These are phyloP conservation scores for Neolamprologus hecqui DNA, from an alignment of 2,113 vertebrate species.

Conservation along the genomic window DNA sequence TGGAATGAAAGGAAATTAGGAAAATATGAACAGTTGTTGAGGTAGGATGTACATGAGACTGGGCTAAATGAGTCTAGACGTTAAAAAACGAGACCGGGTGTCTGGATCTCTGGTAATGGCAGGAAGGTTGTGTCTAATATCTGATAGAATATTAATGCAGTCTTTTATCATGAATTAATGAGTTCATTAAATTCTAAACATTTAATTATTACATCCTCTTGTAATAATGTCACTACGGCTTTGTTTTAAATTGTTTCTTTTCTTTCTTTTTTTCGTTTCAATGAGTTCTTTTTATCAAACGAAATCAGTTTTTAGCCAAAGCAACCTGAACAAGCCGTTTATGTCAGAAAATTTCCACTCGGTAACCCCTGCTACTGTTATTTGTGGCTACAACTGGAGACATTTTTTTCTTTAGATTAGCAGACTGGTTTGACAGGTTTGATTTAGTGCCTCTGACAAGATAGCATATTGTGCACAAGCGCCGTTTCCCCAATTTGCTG, in stretches of 20 bases:
- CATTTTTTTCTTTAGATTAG: neutral
- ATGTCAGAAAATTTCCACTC: neutral
- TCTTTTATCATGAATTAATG: slow-evolving; percentile 41
- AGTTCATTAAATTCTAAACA: slow-evolving; percentile 47
- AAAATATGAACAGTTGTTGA: slow-evolving; percentile 7
- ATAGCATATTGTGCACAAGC: neutral
- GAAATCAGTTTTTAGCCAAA: neutral
- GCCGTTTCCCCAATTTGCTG: neutral
- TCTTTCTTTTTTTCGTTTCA: neutral
- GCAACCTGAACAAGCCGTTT: neutral
- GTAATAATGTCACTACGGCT: neutral
- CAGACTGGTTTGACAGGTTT: slow-evolving; percentile 1
- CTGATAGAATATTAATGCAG: slow-evolving; percentile 54
- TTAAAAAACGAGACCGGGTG: slow-evolving; percentile 10
- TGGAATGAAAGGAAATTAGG: slow-evolving; percentile 21
- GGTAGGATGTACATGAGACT: slow-evolving; percentile 36
- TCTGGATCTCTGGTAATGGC: slow-evolving; percentile 3
- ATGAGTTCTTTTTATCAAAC: neutral
- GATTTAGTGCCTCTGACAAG: slow-evolving; percentile 13
- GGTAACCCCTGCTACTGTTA: neutral
- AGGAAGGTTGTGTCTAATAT: slow-evolving; percentile 43
- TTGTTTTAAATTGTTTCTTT: neutral
- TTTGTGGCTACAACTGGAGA: neutral
- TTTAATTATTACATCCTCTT: slow-evolving; percentile 9
- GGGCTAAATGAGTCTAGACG: slow-evolving; percentile 19